Evolutionary conservation across 2,888 invertebrate species (phyloP), one percentile per base, ranked within the genome.

Genomic region (Aphidius colemani): DNA sequence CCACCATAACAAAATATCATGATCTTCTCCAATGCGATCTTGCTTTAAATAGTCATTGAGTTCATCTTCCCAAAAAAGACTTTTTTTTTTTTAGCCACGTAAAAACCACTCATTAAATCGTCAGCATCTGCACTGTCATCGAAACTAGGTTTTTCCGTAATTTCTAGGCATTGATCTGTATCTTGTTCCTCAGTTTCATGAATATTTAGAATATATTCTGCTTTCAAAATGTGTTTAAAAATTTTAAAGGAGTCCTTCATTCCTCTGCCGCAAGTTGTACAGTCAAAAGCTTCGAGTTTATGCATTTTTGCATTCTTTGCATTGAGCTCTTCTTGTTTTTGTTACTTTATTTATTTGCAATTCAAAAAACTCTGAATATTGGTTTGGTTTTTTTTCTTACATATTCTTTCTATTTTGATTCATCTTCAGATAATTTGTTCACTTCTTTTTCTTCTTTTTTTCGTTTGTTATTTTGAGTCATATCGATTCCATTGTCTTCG

Each of bases 271-370:
- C 63, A 67, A 51, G 44, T n/a, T 13, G 64, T 59, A 13, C 18
- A 59, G n/a, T 62, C 60, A 49, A 64, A 67, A 4, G 44, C 51
- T 62, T 64, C 53, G 10, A 62, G n/a, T n/a, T 67, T 67, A 46
- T 66, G 56, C 7, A 18, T 2, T 18, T 2, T 18, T 18, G 13
- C 13, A 18, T 18, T 18, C 13, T 18, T 18, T 18, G 13, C 13
- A 18, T 18, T 18, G 13, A 18, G 13, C 13, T 18, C 13, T 18
- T 18, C 13, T 18, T 18, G 13, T 18, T 18, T 18, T 1, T 18
- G 13, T 18, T 18, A 18, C 2, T 18, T 18, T 2, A 18, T 18
- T 18, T 18, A 18, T 18, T 18, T 18, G 13, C 13, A 18, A 18
- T 1, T 18, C 13, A 18, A 18, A 18, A 2, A 18, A 18, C 13